Evolutionary conservation across 2,888 invertebrate genomes (phyloP).

Genomic region (Drosophila neonasuta): DNA sequence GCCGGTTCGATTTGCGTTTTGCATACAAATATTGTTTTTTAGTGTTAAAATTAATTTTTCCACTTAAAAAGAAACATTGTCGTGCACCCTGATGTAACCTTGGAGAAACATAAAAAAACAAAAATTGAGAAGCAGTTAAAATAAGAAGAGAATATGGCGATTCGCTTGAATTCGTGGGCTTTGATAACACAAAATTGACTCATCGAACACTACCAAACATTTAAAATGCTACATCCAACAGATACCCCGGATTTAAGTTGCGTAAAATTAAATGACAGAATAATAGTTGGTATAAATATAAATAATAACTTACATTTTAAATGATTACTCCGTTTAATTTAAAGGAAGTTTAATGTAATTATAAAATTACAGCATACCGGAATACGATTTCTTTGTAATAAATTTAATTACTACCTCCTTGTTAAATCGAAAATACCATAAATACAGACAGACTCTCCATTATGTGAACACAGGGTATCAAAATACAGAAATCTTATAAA

Average conservation of each 20-base stretch:
- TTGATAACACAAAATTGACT: constrained; percentile 49
- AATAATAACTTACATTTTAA: background rate
- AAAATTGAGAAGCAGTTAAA: background rate
- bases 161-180: constrained; percentile 29
- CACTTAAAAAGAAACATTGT: constrained; percentile 26
- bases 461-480: constrained; percentile 1
- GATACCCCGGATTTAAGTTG: background rate
- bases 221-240: background rate
- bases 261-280: background rate
- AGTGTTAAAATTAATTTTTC: constrained; percentile 18
- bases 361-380: background rate
- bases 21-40: constrained; percentile 34
- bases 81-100: constrained; percentile 30
- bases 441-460: background rate
- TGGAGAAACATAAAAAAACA: constrained; percentile 20
- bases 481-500: constrained; percentile 27
- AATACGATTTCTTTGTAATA: background rate
- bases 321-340: background rate
- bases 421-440: background rate
- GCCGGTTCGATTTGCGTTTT: background rate
- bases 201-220: constrained; percentile 18
- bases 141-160: constrained; percentile 33
- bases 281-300: background rate
- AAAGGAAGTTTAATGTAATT: background rate
- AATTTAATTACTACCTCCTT: background rate